These are phyloP conservation scores for Caenorhabditis uteleia DNA, from an alignment of 2,888 invertebrate genomes.

Conservation along the genomic window DNA sequence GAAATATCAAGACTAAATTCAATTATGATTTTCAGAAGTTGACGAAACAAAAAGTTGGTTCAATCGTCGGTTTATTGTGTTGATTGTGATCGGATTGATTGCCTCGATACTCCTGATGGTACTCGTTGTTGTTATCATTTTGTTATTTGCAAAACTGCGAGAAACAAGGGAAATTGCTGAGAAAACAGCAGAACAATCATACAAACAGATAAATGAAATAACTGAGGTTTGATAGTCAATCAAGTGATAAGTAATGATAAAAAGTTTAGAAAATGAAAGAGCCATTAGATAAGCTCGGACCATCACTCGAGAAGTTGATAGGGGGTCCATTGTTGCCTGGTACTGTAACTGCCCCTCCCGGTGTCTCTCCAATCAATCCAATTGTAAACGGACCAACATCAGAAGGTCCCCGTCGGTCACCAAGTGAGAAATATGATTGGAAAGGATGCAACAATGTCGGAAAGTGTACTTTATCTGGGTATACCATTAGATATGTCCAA, in stretches of 20 bases:
- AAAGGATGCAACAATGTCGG: constrained; percentile 24
- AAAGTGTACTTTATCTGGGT: too few species aligned
- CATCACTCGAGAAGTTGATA: constrained; percentile 15
- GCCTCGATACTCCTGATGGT: constrained; percentile 16
- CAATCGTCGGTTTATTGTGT: constrained; percentile 23
- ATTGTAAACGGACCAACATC: constrained; percentile 25
- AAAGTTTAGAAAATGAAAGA: constrained; percentile 18
- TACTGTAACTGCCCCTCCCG: constrained; percentile 9
- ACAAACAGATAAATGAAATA: constrained; percentile 11
- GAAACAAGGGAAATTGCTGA: too few species aligned
- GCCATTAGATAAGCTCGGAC: constrained; percentile 23
- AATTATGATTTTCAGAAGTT: constrained; percentile 21
- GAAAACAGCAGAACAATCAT: constrained; percentile 6
- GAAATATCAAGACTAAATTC: too few species aligned
- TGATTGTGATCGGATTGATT: constrained; percentile 9
- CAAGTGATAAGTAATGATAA: too few species aligned
- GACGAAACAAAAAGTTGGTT: constrained; percentile 38
- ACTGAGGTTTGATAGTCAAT: not conserved
- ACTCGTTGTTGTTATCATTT: too few species aligned
- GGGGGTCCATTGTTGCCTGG: constrained; percentile 8
- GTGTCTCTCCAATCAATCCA: constrained; percentile 20
- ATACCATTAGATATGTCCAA: not conserved
- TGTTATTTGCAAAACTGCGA: too few species aligned
- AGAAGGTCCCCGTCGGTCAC: constrained; percentile 21
- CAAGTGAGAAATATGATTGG: constrained; percentile 27